These are phyloP conservation scores for Lepus americanus DNA, from an alignment of 2,113 vertebrate species.

Conservation along the genomic window DNA sequence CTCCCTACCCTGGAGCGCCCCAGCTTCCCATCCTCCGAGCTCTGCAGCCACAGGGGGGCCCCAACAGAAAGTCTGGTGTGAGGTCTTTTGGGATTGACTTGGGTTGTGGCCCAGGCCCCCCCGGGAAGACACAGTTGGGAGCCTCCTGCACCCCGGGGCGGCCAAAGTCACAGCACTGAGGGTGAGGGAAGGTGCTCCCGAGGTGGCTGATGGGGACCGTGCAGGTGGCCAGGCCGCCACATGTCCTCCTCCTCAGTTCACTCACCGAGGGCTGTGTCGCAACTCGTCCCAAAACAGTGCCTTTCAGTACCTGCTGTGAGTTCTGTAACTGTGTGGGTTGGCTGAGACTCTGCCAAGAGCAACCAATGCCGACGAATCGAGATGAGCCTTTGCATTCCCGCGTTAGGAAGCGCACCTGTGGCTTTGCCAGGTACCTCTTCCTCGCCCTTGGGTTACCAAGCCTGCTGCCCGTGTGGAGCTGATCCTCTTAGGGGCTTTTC, in stretches of 20 bases:
- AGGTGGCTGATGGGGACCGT: neutral
- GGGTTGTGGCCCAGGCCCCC: neutral
- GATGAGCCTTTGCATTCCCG: neutral
- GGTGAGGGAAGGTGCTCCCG: neutral
- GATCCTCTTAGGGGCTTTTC: slow-evolving; percentile 17
- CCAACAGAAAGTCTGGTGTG: neutral
- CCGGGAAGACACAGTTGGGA: neutral
- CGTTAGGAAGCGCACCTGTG: neutral
- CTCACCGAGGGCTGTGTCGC: neutral
- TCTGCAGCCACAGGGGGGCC: neutral
- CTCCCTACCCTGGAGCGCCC: accelerated
- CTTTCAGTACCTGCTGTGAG: neutral
- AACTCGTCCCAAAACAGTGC: neutral
- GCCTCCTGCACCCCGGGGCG: neutral
- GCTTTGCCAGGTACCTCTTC: neutral
- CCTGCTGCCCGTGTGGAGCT: neutral
- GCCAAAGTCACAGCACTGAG: accelerated
- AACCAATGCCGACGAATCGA: neutral
- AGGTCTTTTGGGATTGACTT: neutral
- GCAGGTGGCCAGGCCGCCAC: neutral
- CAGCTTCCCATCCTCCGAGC: neutral
- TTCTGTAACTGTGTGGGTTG: neutral
- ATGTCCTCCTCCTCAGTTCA: accelerated
- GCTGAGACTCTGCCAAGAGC: neutral
- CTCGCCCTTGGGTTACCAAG: neutral